Evolutionary conservation across 1,140 invertebrate genomes (phyloP), one percentile per base, ranked within the genome.

Genomic region (Ostrea edulis): DNA sequence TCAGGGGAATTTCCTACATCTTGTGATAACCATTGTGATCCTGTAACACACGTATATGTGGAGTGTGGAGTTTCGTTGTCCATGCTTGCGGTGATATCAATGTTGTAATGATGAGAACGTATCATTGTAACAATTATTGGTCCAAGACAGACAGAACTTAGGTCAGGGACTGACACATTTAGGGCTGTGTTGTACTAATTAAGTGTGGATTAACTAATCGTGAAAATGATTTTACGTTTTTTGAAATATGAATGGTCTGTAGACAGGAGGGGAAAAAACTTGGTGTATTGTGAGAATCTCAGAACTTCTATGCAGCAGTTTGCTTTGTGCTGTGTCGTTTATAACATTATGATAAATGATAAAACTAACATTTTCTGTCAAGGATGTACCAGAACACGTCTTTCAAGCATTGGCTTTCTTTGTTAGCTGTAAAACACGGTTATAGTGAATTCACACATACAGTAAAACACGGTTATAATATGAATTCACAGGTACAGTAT

Each of bases 161-260:
- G 68, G 68, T 77, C 68, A 77, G 9, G 35, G 68, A 77, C 68
- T 77, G 68, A 77, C 68, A 77, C 12, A 77, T 22, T 77, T 77
- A 77, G 68, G 68, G 68, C 68, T 35, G 68, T 77, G 68, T 25
- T 77, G 68, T 77, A 29, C 25, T 77, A 77, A 77, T 35, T 11
- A 77, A 62, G 55, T 62, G 5, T 62, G 55, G 17, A 35, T 25
- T 29, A 77, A 77, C 29, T 29, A 17, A 62, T 62, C 17, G 17
- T 20, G 55, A 44, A 44, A 44, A 44, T 17, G 58, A 62, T 14
- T 62, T 62, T 14, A 77, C 35, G 68, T 44, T 11, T 29, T 9
- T 71, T 71, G 12, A 77, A 14, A 14, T 9, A 35, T 71, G 65
- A 58, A 12, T 62, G 2, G 35, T 44, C 35, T 62, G 1, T 62